Conservation (phyloP, 2,888 invertebrate species). For the Muschampia plurimacula region DNA sequence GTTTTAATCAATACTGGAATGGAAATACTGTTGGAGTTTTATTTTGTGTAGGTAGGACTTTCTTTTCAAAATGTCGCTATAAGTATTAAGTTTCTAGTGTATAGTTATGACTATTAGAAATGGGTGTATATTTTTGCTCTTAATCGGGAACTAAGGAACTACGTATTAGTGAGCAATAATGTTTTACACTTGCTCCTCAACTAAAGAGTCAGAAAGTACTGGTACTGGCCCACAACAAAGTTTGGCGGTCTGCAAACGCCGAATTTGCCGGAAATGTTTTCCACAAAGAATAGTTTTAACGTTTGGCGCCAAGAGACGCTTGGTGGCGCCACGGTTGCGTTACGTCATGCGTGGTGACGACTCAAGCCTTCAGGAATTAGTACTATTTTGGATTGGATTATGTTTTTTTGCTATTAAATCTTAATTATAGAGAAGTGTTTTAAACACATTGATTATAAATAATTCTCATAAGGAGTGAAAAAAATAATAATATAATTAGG, state of each 20-base stretch:
- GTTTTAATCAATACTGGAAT: conserved; percentile 31
- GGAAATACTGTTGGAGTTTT: not conserved
- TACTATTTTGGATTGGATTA: not conserved
- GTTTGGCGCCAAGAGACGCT: conserved; percentile 49
- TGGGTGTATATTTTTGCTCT: not conserved
- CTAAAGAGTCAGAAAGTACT: conserved; percentile 16
- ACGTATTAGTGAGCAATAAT: not conserved
- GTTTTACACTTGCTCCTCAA: not conserved
- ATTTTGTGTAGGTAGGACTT: not conserved
- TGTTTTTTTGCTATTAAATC: conserved; percentile 1
- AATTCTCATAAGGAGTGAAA: no score
- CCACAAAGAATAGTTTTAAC: conserved; percentile 53
- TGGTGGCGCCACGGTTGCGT: conserved; percentile 54
- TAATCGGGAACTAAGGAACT: not conserved
- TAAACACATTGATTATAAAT: no score
- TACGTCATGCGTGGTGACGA: conserved; percentile 54
- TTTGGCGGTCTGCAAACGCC: conserved; percentile 29
- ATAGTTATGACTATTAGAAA: not conserved
- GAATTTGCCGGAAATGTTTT: conserved; percentile 31
- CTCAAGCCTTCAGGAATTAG: conserved; percentile 41
- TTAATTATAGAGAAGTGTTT: not conserved
- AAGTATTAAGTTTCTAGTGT: not conserved
- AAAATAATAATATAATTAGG: no score
- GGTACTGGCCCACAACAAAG: conserved; percentile 17
- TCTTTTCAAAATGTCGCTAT: not conserved